These are phyloP conservation scores for Clarias magur DNA, from an alignment of 2,113 vertebrate genomes.

Conservation along the genomic window DNA sequence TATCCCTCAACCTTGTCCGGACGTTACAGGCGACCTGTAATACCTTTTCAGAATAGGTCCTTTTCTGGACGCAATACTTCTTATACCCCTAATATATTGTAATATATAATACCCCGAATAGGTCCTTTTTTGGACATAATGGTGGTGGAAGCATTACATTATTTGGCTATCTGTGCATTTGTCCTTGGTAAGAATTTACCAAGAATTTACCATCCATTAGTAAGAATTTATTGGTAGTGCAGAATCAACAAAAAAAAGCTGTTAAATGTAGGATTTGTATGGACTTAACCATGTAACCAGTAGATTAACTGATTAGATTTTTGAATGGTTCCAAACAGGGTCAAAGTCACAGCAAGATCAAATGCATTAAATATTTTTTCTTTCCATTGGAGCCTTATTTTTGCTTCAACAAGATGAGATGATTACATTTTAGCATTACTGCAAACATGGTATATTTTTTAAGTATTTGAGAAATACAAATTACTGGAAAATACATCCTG, in stretches of 20 bases:
- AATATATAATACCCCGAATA: no score
- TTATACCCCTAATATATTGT: no score
- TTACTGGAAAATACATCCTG: no score
- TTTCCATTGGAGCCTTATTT: not conserved
- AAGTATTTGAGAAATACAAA: no score
- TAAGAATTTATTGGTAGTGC: not conserved
- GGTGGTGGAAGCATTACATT: not conserved
- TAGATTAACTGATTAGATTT: not conserved
- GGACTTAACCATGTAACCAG: not conserved
- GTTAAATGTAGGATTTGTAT: not conserved
- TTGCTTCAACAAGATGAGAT: not conserved
- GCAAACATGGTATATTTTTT: no score
- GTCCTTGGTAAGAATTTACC: not conserved
- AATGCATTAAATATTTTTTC: not conserved
- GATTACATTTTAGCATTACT: no score
- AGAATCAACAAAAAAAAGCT: not conserved
- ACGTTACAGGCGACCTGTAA: no score
- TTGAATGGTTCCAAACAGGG: not conserved
- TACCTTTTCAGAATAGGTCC: no score
- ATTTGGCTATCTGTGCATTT: not conserved
- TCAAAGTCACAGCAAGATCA: not conserved
- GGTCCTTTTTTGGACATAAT: no score
- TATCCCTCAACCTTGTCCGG: not conserved
- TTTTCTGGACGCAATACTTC: no score
- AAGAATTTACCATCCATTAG: not conserved